Conservation (phyloP, 1,140 invertebrate species). For the Phymastichus coffea region DNA sequence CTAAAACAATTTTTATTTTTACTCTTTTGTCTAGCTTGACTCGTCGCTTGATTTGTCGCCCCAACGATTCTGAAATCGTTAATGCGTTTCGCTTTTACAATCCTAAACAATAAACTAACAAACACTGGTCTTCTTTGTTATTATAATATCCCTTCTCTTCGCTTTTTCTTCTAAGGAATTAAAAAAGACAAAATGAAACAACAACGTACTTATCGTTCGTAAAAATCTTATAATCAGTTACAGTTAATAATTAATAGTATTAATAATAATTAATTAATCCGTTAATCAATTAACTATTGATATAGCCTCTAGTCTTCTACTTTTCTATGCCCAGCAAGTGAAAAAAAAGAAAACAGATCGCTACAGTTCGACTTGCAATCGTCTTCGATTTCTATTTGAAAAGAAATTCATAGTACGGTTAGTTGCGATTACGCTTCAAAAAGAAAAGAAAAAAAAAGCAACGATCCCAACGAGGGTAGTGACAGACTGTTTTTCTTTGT, state of each 20-base stretch:
- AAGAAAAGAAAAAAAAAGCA: constrained; percentile 14
- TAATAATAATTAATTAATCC: constrained; percentile 45
- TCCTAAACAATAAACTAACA: constrained; percentile 11
- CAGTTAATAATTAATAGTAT: constrained; percentile 32
- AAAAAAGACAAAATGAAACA: constrained; percentile 22
- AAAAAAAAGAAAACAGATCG: constrained; percentile 35
- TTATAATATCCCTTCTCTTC: constrained; percentile 5
- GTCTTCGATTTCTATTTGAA: too few species aligned
- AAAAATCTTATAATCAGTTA: constrained; percentile 14
- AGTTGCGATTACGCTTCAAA: too few species aligned
- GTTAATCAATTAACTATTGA: constrained; percentile 45
- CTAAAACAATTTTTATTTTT: constrained; percentile 14
- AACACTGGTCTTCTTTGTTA: constrained; percentile 25
- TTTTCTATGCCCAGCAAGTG: constrained; percentile 50
- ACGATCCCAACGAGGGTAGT: constrained; percentile 21
- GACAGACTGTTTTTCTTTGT: constrained; percentile 43
- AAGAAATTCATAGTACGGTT: too few species aligned
- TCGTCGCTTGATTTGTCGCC: neutral
- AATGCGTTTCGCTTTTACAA: neutral
- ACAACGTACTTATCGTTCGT: neutral
- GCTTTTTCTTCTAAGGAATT: neutral
- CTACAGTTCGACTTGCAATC: too few species aligned
- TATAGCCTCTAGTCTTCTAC: constrained; percentile 57
- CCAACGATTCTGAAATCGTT: neutral
- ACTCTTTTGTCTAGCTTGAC: constrained; percentile 2